Evolutionary conservation across 2,888 invertebrate species (phyloP).

Genomic region (Aricia artaxerxes): DNA sequence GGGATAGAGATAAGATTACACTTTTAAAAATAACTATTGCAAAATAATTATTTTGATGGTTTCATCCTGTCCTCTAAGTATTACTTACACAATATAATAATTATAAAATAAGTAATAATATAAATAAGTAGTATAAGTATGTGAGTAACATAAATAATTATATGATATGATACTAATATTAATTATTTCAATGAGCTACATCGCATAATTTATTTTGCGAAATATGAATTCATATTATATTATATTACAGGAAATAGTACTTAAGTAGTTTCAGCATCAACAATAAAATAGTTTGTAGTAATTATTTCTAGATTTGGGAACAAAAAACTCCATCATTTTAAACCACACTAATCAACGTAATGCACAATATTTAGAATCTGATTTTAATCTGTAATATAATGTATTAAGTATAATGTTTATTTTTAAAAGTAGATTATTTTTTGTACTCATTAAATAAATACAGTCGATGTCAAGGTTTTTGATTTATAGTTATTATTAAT

Average conservation of each 20-base stretch:
- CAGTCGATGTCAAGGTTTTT: too few species aligned
- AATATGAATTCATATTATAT: neutral
- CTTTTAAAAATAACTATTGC: too few species aligned
- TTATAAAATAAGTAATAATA: neutral
- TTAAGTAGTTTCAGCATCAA: neutral
- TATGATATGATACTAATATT: too few species aligned
- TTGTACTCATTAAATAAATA: too few species aligned
- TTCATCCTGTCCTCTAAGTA: too few species aligned
- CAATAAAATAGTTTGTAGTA: neutral
- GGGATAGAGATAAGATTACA: too few species aligned
- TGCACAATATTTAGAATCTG: neutral
- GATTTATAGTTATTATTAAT: too few species aligned
- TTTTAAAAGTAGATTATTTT: neutral
- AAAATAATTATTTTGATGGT: too few species aligned
- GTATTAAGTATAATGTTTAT: neutral
- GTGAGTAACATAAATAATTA: too few species aligned
- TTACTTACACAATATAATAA: too few species aligned
- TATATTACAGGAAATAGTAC: neutral
- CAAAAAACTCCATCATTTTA: neutral
- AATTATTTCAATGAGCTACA: neutral
- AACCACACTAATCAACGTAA: conserved; percentile 6
- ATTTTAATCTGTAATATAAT: neutral
- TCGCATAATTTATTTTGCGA: neutral
- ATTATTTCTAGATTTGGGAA: neutral
- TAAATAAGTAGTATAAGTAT: neutral